Conservation (phyloP, 1,140 invertebrate species). For the Contarinia nasturtii region DNA sequence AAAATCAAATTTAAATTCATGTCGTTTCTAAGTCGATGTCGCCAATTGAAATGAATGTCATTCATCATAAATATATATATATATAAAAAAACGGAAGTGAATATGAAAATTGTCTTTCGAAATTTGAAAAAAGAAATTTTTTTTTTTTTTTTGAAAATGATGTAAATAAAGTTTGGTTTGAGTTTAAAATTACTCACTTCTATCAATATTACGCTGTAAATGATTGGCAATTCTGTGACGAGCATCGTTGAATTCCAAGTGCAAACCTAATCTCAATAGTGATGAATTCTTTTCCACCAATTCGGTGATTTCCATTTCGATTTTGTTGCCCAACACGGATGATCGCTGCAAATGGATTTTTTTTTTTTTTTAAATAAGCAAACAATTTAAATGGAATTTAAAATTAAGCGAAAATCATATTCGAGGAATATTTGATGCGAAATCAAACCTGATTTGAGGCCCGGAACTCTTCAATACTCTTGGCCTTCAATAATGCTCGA, state of each 20-base stretch:
- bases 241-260: conserved; percentile 92
- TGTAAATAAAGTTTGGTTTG: conserved; percentile 3
- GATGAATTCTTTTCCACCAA: conserved; percentile 84
- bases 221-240: conserved; percentile 80
- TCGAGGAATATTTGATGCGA: no score
- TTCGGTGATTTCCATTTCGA: conserved; percentile 93
- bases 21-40: no score
- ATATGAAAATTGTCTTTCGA: no score
- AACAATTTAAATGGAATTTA: no score
- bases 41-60: no score
- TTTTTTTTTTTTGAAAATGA: conserved; percentile 6
- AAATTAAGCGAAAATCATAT: no score
- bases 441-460: conserved; percentile 77
- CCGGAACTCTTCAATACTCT: conserved; percentile 79
- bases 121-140: neutral
- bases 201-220: conserved; percentile 90
- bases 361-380: no score
- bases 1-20: no score
- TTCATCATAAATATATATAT: no score
- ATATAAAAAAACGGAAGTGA: no score
- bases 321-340: conserved; percentile 87
- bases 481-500: conserved; percentile 65
- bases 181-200: conserved; percentile 50
- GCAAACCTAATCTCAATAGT: conserved; percentile 75
- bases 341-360: conserved; percentile 65